phyloP scores from a whole-genome alignment of 2,888 invertebrate genomes.

The Zygaena filipendulae region DNA sequence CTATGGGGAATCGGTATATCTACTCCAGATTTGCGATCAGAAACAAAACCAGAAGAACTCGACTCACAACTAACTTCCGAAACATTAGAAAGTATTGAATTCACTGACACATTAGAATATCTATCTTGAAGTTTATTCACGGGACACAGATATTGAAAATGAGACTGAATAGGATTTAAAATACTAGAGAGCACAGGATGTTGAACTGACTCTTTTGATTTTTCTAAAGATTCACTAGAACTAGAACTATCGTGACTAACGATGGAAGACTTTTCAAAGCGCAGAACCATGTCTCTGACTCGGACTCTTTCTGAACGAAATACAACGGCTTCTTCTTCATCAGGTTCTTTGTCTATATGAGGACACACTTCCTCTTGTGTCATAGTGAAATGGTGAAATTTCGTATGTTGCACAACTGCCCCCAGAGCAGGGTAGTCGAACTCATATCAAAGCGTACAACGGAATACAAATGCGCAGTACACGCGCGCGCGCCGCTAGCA shows the following conservation, averaged over 20 bases:
- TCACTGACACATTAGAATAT: conserved; percentile 59
- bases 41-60: conserved; percentile 60
- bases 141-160: conserved; percentile 48
- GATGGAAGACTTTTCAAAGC: conserved; percentile 46
- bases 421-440: conserved; percentile 32
- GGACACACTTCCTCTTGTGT: conserved; percentile 48
- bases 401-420: conserved; percentile 38
- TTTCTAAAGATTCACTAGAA: conserved; percentile 47
- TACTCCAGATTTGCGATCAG: conserved; percentile 45
- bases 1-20: conserved; percentile 41
- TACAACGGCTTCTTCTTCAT: conserved; percentile 46
- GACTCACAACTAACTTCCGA: conserved; percentile 58
- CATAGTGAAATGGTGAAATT: conserved; percentile 35
- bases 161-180: conserved; percentile 45
- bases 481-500: conserved; percentile 39
- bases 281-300: conserved; percentile 55
- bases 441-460: conserved; percentile 48
- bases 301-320: conserved; percentile 42
- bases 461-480: conserved; percentile 30
- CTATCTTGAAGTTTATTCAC: conserved; percentile 47
- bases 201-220: too few relatives aligned
- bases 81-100: conserved; percentile 57
- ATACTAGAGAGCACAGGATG: conserved; percentile 44
- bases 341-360: conserved; percentile 39
- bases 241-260: conserved; percentile 34